phyloP scores from a whole-genome alignment of 1,140 invertebrate genomes.

The Anastrepha ludens region DNA sequence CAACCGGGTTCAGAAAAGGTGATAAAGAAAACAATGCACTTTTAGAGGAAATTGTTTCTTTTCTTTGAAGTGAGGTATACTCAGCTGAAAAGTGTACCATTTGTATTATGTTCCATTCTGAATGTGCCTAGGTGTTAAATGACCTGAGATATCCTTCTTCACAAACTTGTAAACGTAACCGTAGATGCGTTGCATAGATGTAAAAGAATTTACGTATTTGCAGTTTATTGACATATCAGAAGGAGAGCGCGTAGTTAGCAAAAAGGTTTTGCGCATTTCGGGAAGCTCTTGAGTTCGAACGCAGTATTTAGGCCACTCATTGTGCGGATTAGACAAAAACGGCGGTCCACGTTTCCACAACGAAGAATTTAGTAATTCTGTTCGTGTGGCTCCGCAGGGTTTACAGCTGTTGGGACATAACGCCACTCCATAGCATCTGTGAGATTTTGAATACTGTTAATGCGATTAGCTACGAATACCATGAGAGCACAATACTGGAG shows the following conservation, averaged over 20 bases:
- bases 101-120: neutral
- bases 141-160: neutral
- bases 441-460: neutral
- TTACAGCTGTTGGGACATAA: conserved; percentile 63
- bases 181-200: neutral
- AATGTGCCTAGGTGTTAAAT: conserved; percentile 9
- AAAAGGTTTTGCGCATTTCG: neutral
- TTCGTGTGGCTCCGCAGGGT: conserved; percentile 61
- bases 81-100: conserved; percentile 7
- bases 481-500: conserved; percentile 24
- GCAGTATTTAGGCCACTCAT: neutral
- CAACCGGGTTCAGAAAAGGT: conserved; percentile 31
- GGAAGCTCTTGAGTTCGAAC: neutral
- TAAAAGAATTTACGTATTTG: neutral
- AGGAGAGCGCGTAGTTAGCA: neutral
- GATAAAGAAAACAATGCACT: neutral
- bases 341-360: conserved; percentile 25
- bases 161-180: neutral
- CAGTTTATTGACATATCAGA: conserved; percentile 2
- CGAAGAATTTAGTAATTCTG: neutral
- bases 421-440: conserved; percentile 59
- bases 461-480: conserved; percentile 47
- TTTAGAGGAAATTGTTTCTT: neutral
- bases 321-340: neutral
- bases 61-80: neutral